Base-by-base conservation (phyloP, 2,113 vertebrate genomes). In the Etia nguti region DNA sequence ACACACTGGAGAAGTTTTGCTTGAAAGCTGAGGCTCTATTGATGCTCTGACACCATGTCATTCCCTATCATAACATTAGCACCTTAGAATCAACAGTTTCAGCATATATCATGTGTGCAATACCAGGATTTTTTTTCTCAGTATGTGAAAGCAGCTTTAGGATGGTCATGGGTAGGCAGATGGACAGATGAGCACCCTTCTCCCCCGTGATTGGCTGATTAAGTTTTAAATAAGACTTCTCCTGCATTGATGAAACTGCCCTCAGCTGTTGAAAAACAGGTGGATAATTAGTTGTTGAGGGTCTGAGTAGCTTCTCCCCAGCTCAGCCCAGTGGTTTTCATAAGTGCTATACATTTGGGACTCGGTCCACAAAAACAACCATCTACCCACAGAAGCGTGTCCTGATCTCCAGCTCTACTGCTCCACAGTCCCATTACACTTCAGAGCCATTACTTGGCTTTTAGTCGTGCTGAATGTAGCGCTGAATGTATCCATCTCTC, bases 251-350 rank as follows among this genome's bases (percentile, higher is more conserved):
- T 90, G 79, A 79, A 81, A 89, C 62, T 34, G 82, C 85, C 68
- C 93, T 94, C 93, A 93, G 93, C 94, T 91, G 94, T 70, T 57
- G 87, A 68, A 79, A 77, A 91, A 90, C 92, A 91, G 92, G 91
- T 92, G 92, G 89, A 86, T 94, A 90, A 93, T 93, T 93, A 83
- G 83, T 81, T 84, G 80, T 88, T 36, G 43, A 70, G 82, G 84
- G 29, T 90, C 62, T 88, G 55, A 86, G 81, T 55, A 82, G 84
- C 24, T 81, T 90, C 81, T 46, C 50, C 90, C 88, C 52, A 31
- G 86, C 73, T 52, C 59, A 56, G 80, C 87, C 82, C 81, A 84
- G 88, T 91, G 73, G 88, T 90, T 90, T 88, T 84, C 56, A 43
- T 86, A 91, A 88, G 60, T 75, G 83, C 82, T 22, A 11, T 73